phyloP scores from a whole-genome alignment of 2,113 vertebrate genomes.

The Capra hircus region DNA sequence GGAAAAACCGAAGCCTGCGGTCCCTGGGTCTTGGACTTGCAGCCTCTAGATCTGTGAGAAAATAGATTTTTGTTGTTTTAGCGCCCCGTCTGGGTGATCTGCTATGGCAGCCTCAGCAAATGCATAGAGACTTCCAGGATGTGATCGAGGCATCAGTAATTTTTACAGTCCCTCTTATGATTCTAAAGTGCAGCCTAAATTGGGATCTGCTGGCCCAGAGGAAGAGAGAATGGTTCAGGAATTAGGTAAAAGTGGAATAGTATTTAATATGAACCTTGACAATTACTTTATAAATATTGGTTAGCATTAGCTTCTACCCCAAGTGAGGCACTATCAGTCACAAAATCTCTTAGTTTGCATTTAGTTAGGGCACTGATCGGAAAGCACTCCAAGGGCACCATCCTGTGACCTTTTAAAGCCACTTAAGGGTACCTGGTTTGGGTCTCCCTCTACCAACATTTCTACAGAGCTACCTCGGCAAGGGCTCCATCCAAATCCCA shows the following conservation, averaged over 20 bases:
- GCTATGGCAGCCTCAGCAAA: not conserved
- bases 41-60: not conserved
- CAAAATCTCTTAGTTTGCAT: not conserved
- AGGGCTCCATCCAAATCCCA: conserved; percentile 21
- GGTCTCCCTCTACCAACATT: not conserved
- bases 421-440: not conserved
- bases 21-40: not conserved
- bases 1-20: not conserved
- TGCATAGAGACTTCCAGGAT: not conserved
- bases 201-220: not conserved
- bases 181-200: not conserved
- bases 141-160: not conserved
- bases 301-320: not conserved
- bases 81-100: not conserved
- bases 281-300: not conserved
- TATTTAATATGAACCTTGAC: not conserved
- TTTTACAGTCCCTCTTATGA: not conserved
- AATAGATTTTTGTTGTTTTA: not conserved
- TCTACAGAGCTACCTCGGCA: not conserved
- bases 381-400: not conserved
- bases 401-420: not conserved
- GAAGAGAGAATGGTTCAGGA: not conserved
- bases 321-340: not conserved
- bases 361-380: not conserved
- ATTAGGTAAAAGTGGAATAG: not conserved